These are phyloP conservation scores for Tichodroma muraria DNA, from an alignment of 2,113 vertebrate species.

Conservation along the genomic window DNA sequence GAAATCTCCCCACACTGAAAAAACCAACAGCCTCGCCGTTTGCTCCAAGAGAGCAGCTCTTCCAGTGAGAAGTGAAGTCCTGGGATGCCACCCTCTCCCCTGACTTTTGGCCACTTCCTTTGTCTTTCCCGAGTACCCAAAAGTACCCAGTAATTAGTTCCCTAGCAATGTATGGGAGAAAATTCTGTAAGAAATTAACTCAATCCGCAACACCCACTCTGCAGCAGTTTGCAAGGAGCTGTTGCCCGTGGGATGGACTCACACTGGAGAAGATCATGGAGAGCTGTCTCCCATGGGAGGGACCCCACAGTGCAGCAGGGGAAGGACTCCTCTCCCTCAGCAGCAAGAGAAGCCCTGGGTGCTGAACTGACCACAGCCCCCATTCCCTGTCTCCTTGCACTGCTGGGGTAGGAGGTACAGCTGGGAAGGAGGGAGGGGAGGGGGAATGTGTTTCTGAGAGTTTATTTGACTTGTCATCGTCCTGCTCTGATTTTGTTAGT, in stretches of 20 bases:
- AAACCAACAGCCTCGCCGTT: too few relatives aligned
- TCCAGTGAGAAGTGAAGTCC: too few relatives aligned
- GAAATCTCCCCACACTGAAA: too few relatives aligned
- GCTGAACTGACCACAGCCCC: neutral
- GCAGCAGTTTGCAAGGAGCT: neutral
- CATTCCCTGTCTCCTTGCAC: neutral
- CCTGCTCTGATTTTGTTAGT: neutral
- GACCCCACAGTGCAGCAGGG: neutral
- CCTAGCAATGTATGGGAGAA: too few relatives aligned
- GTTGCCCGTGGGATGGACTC: neutral
- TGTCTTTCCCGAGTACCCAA: too few relatives aligned
- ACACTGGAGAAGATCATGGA: neutral
- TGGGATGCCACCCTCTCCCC: too few relatives aligned
- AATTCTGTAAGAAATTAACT: too few relatives aligned
- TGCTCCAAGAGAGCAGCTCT: too few relatives aligned
- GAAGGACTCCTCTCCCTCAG: neutral
- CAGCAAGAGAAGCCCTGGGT: rapidly evolving
- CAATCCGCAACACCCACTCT: too few relatives aligned
- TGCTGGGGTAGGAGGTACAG: neutral
- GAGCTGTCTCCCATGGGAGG: neutral
- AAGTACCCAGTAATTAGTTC: too few relatives aligned
- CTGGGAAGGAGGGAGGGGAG: neutral
- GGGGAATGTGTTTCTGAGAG: neutral
- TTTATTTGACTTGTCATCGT: neutral
- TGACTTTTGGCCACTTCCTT: too few relatives aligned